Evolutionary conservation across 1,140 invertebrate species (phyloP).

Genomic region (Lerema accius): DNA sequence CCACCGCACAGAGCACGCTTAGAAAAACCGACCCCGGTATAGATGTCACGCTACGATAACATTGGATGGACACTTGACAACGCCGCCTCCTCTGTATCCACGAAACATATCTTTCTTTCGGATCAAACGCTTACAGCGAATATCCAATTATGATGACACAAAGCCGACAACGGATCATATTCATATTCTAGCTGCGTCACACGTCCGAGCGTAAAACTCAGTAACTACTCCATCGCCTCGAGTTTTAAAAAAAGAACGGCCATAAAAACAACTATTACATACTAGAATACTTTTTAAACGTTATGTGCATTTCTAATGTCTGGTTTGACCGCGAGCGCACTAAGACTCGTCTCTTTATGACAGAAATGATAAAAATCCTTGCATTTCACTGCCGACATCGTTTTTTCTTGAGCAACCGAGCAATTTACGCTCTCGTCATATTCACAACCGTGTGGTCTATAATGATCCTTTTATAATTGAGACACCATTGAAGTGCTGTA

Average conservation of each 20-base stretch:
- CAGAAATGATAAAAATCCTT: slow-evolving; percentile 44
- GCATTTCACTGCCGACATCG: slow-evolving; percentile 34
- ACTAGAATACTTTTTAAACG: slow-evolving; percentile 49
- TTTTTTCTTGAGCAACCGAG: slow-evolving; percentile 39
- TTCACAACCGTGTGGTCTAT: slow-evolving; percentile 34
- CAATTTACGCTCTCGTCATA: slow-evolving; percentile 42
- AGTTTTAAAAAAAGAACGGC: slow-evolving; percentile 53
- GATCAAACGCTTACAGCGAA: slow-evolving; percentile 58
- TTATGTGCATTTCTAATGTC: slow-evolving; percentile 65
- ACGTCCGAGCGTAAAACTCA: slow-evolving; percentile 53
- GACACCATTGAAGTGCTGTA: slow-evolving; percentile 28
- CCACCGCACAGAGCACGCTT: slow-evolving; percentile 68
- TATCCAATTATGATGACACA: slow-evolving; percentile 63
- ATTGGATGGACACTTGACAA: slow-evolving; percentile 66
- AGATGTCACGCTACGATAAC: slow-evolving; percentile 74
- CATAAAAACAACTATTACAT: slow-evolving; percentile 52
- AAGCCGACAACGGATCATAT: slow-evolving; percentile 48
- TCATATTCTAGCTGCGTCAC: slow-evolving; percentile 45
- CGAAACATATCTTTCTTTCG: slow-evolving; percentile 54
- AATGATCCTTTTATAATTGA: slow-evolving; percentile 35
- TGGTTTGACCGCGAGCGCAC: slow-evolving; percentile 48
- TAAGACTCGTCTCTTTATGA: slow-evolving; percentile 47
- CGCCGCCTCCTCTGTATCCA: slow-evolving; percentile 47
- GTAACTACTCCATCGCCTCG: slow-evolving; percentile 41
- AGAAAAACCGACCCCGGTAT: slow-evolving; percentile 68